Evolutionary conservation across 2,113 vertebrate genomes (phyloP).

Genomic region (Dicerorhinus sumatrensis): DNA sequence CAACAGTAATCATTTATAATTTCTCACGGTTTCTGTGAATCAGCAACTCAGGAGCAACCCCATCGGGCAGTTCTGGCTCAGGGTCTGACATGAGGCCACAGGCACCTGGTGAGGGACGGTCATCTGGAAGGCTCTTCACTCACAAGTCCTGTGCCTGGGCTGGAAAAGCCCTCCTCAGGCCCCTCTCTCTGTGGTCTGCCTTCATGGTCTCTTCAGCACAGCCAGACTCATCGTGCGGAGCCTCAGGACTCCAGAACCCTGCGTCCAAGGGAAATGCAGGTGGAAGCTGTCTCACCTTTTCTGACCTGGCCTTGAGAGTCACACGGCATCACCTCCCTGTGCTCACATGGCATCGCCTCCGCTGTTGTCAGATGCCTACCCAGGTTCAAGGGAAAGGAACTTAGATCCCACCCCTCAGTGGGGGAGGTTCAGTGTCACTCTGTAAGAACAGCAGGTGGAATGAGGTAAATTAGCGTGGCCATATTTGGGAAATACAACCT

Average conservation of each 20-base stretch:
- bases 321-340: background rate
- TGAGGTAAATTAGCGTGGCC: background rate
- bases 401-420: background rate
- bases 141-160: no score
- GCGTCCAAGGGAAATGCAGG: background rate
- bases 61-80: background rate
- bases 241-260: background rate
- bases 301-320: background rate
- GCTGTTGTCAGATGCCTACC: background rate
- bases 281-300: background rate
- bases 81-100: background rate
- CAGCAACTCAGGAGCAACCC: background rate
- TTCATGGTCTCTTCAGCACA: background rate
- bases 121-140: background rate
- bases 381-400: background rate
- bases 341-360: background rate
- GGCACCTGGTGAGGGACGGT: background rate
- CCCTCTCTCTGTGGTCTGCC: background rate
- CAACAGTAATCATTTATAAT: background rate
- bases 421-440: background rate
- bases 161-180: background rate
- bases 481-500: background rate
- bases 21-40: background rate
- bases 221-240: background rate
- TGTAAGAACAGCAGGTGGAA: background rate